Conservation (phyloP, 2,888 invertebrate genomes). For the Coenonympha arcania region DNA sequence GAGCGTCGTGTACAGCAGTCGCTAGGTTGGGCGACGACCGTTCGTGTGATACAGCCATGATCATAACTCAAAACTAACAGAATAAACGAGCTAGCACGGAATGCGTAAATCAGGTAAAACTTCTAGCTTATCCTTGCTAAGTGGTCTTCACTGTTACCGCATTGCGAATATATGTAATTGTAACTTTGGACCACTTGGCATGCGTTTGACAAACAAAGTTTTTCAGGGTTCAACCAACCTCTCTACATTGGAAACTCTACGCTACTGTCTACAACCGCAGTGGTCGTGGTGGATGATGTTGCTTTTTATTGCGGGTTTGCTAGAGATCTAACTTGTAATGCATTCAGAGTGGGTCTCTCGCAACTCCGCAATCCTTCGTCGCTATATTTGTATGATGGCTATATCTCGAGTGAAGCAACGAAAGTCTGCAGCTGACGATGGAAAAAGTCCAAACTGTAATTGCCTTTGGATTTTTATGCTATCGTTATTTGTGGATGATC, state of each 20-base stretch:
- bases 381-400: slow-evolving; percentile 29
- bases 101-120: neutral
- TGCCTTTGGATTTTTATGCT: slow-evolving; percentile 68
- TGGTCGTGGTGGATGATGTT: slow-evolving; percentile 5
- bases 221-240: slow-evolving; percentile 17
- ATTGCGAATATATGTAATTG: neutral
- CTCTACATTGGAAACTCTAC: too few species aligned
- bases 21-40: too few species aligned
- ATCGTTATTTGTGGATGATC: slow-evolving; percentile 68
- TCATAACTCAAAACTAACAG: too few species aligned
- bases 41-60: too few species aligned
- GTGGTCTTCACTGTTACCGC: neutral
- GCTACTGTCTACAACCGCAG: too few species aligned
- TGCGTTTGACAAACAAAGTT: slow-evolving; percentile 9
- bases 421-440: slow-evolving; percentile 64
- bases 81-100: too few species aligned
- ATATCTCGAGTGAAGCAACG: slow-evolving; percentile 36
- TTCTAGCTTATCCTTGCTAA: neutral
- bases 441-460: slow-evolving; percentile 66
- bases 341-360: slow-evolving; percentile 52
- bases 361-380: slow-evolving; percentile 47
- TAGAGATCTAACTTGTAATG: slow-evolving; percentile 53
- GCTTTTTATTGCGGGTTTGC: slow-evolving; percentile 43
- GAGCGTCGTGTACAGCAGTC: too few species aligned
- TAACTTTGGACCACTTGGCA: slow-evolving; percentile 13